These are phyloP conservation scores for human (Homo sapiens) DNA, from an alignment of 2,113 vertebrate species.

Conservation along the genomic window GRCh38 chr7:69318001-69318500, in stretches of 20 bases:
- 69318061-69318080: too few relatives aligned
- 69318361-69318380: constrained; percentile 81
- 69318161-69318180: too few relatives aligned
- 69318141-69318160: too few relatives aligned
- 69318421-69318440: constrained; percentile 77
- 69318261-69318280: constrained; percentile 76
- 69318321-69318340: constrained; percentile 80
- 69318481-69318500: constrained; percentile 73
- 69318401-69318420: constrained; percentile 76
- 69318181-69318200: too few relatives aligned
- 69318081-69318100: too few relatives aligned
- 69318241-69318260: constrained; percentile 59
- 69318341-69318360: constrained; percentile 80
- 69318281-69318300: constrained; percentile 79
- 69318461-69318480: constrained; percentile 80
- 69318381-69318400: constrained; percentile 80
- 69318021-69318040: too few relatives aligned
- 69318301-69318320: constrained; percentile 78
- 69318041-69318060: too few relatives aligned
- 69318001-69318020: too few relatives aligned
- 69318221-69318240: too few relatives aligned
- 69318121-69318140: too few relatives aligned
- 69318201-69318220: too few relatives aligned
- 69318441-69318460: constrained; percentile 77
- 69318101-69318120: too few relatives aligned